Evolutionary conservation across 2,888 invertebrate species (phyloP), one percentile per base, ranked within the genome.

Genomic region (Caenorhabditis angaria): DNA sequence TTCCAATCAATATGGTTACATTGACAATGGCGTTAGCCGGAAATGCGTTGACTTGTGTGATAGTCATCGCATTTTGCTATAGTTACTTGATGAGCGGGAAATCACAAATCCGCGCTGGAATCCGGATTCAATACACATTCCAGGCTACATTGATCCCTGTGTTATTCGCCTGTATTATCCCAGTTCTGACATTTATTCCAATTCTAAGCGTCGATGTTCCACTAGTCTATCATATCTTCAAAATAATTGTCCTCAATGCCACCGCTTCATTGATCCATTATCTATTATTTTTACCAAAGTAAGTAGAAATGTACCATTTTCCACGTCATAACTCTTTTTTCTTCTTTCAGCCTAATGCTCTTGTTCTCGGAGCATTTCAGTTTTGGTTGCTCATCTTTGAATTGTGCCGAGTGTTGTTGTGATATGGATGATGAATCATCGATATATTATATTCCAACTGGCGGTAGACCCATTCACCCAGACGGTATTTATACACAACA

Each of bases 71-170:
- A 29, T 86, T 86, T 75, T 81, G 83, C 63, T 85, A 85, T 71
- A 77, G 78, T 32, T 87, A 85, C 65, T 80, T 78, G 14, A 82
- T 84, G 62, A 78, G 82, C 41, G 85, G 85, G 18, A 70, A 74
- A 54, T 65, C 70, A 18, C 82, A 84, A 32, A 77, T 77, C 55
- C 75, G 81, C 20, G 73, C 76, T 8, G 68, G 67, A 29, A 65
- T 78, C 24, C 64, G 85, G 20, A 77, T 87, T 41, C 81, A 87
- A 61, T 86, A 87, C 74, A 83, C 87, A 8, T 85, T 86, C 76
- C 70, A 82, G 74, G 76, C 80, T 0, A 78, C 79, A 12, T 64
- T 82, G 4, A 32, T 75, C 10, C 80, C 82, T 4, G 76, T 80
- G 22, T 51, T 78, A 1, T 70, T 77, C 53, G 75, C 81, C 25